Evolutionary conservation across 2,113 vertebrate species (phyloP), one percentile per base, ranked within the genome.

Genomic region (Ariopsis seemanni): DNA sequence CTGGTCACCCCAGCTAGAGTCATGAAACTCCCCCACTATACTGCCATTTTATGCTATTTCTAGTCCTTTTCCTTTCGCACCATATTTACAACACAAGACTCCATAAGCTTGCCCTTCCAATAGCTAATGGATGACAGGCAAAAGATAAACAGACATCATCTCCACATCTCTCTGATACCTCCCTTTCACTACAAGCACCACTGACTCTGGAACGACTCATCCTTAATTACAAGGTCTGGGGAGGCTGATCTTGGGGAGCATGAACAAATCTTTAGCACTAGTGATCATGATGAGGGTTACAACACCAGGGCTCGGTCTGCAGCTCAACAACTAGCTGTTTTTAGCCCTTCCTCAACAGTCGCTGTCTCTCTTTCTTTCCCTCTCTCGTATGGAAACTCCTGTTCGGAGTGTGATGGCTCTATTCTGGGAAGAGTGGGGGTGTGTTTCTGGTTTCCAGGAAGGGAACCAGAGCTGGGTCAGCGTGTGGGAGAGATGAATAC

Each of bases 371-470:
- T 77, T 52, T 81, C 60, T 30, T 62, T 79, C 72, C 84, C 69
- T 60, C 27, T 63, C 80, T 78, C 58, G 17, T 50, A 78, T 72
- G 83, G 86, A 89, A 87, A 87, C 67, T 89, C 88, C 83, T 87
- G 82, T 80, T 87, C 34, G 42, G 82, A 81, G 75, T 77, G 88
- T 72, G 77, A 89, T 67, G 75, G 77, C 77, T 80, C 69, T 81
- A 88, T 85, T 88, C 89, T 90, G 71, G 86, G 89, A 88, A 90
- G 86, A 90, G 82, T 85, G 63, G 58, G 30, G 77, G 62, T 58
- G 77, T 84, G 86, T 87, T 85, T 84, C n/a, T 85, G 58, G 69
- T 62, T 88, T 86, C 83, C 71, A 82, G 79, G 82, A 89, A 89
- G 69, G 86, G 62, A 88, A 83, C 52, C 18, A 18, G 52, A 85